Conservation (phyloP, 2,113 vertebrate genomes). For the Tachuris rubrigastra region DNA sequence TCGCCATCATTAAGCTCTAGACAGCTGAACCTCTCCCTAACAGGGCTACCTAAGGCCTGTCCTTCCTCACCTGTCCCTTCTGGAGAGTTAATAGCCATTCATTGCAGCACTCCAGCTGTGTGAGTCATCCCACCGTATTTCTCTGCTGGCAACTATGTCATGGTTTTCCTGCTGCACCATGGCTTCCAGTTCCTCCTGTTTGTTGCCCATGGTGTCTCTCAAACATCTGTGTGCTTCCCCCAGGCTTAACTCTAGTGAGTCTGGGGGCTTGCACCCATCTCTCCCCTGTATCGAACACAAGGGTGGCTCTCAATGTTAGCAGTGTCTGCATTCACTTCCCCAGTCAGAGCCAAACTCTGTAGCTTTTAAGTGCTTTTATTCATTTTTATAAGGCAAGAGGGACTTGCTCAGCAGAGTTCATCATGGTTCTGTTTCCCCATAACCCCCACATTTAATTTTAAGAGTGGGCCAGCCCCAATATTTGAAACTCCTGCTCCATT, state of each 20-base stretch:
- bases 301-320: neutral
- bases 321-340: neutral
- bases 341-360: neutral
- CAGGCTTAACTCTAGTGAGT: neutral
- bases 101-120: neutral
- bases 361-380: neutral
- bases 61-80: neutral
- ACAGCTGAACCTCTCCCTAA: neutral
- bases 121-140: neutral
- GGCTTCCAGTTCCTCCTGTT: neutral
- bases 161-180: neutral
- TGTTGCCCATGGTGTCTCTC: neutral
- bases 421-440: neutral
- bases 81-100: neutral
- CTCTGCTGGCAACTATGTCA: neutral
- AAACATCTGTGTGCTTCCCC: neutral
- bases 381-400: neutral
- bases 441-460: neutral
- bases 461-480: neutral
- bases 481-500: conserved; percentile 14
- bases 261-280: neutral
- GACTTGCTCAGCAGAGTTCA: neutral
- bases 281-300: neutral
- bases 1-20: neutral
- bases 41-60: neutral